Conservation (phyloP, 2,888 invertebrate genomes). For the Griposia aprilina region DNA sequence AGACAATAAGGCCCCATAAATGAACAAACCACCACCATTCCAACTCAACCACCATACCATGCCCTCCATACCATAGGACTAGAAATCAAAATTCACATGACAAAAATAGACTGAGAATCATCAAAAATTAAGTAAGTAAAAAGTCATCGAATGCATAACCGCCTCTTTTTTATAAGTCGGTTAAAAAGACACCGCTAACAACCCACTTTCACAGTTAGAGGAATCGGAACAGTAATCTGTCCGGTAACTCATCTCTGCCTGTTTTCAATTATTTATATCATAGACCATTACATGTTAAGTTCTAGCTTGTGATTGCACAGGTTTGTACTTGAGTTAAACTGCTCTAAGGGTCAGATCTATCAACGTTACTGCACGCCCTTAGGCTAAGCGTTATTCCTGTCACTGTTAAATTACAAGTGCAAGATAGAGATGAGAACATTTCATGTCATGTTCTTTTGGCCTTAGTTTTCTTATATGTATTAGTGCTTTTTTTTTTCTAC, state of each 20-base stretch:
- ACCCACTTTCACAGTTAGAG: too few relatives aligned
- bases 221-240: not conserved
- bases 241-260: too few relatives aligned
- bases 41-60: too few relatives aligned
- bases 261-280: not conserved
- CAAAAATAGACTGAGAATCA: not conserved
- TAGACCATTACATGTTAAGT: not conserved
- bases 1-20: not conserved
- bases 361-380: not conserved
- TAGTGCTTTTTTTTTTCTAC: too few relatives aligned
- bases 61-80: too few relatives aligned
- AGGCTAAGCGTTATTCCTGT: not conserved
- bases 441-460: not conserved
- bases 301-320: not conserved
- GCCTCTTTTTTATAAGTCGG: not conserved
- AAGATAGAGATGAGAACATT: not conserved
- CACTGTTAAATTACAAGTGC: not conserved
- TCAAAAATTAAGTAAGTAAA: not conserved
- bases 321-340: not conserved
- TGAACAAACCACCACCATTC: too few relatives aligned
- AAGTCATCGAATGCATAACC: not conserved
- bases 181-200: too few relatives aligned
- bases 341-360: not conserved
- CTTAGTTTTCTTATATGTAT: too few relatives aligned
- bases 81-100: too few relatives aligned